Conservation (phyloP, 2,113 vertebrate genomes). For the Hyla sarda region DNA sequence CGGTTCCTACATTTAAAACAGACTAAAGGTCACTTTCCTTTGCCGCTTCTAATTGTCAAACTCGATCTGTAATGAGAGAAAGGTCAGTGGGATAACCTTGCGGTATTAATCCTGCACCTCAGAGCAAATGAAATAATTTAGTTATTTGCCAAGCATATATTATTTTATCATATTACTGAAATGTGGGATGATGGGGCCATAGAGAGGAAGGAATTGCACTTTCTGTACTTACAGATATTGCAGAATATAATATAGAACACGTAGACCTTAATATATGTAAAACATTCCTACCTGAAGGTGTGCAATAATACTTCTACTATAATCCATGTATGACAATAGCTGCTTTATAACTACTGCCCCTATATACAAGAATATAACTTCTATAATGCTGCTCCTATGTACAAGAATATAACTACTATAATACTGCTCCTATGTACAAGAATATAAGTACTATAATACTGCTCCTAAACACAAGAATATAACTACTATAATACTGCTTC, state of each 20-base stretch:
- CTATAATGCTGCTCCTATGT: not conserved
- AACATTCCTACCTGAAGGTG: too few species aligned
- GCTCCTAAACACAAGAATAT: too few species aligned
- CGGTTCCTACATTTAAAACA: constrained; percentile 15
- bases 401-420: not conserved
- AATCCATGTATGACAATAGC: too few species aligned
- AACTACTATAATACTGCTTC: too few species aligned
- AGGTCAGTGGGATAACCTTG: not conserved
- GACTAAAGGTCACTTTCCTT: constrained; percentile 44
- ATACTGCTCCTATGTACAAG: not conserved
- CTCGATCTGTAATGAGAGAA: constrained; percentile 17
- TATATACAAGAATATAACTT: too few species aligned
- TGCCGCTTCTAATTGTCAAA: constrained; percentile 32
- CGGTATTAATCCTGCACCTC: not conserved
- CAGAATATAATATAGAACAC: too few species aligned
- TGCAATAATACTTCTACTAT: too few species aligned
- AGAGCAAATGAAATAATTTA: constrained; percentile 17
- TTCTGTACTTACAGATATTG: too few species aligned
- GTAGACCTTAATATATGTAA: too few species aligned
- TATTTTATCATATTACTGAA: not conserved
- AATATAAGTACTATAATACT: too few species aligned
- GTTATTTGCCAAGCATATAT: constrained; percentile 41
- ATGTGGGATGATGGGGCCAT: not conserved
- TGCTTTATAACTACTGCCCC: too few species aligned
- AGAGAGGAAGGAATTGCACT: not conserved